These are phyloP conservation scores for Kryptopterus vitreolus DNA, from an alignment of 2,797 vertebrate genomes.

Conservation along the genomic window DNA sequence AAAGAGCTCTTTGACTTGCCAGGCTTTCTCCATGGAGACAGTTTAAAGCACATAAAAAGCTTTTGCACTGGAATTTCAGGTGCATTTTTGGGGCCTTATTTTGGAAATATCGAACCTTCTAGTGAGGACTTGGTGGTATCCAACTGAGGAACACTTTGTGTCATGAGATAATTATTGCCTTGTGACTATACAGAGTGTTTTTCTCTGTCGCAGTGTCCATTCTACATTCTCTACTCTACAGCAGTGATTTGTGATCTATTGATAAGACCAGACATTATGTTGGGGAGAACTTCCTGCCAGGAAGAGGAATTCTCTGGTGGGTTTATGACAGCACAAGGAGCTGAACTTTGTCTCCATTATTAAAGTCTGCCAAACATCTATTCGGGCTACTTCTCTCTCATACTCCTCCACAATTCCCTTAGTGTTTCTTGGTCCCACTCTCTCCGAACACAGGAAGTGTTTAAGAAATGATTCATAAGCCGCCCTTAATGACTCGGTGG, in stretches of 20 bases:
- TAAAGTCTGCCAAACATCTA: conserved; percentile 45
- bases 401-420: conserved; percentile 37
- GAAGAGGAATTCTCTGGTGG: conserved; percentile 35
- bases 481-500: conserved; percentile 51
- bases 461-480: conserved; percentile 61
- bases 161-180: conserved; percentile 21
- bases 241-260: neutral
- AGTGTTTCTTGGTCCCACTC: conserved; percentile 26
- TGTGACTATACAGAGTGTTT: conserved; percentile 12
- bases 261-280: conserved; percentile 21
- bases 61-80: conserved; percentile 38
- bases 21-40: conserved; percentile 39
- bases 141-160: neutral
- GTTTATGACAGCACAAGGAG: conserved; percentile 52
- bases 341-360: conserved; percentile 53
- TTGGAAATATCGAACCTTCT: neutral
- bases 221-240: conserved; percentile 7
- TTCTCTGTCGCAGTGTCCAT: conserved; percentile 2
- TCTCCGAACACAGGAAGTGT: conserved; percentile 64
- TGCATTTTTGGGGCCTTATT: conserved; percentile 2
- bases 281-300: conserved; percentile 31
- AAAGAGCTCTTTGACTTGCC: conserved; percentile 48
- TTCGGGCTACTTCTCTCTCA: conserved; percentile 24
- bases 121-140: neutral
- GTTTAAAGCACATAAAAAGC: conserved; percentile 37